Base-by-base conservation (phyloP, 2,888 invertebrate species). In the Galerucella calmariensis region DNA sequence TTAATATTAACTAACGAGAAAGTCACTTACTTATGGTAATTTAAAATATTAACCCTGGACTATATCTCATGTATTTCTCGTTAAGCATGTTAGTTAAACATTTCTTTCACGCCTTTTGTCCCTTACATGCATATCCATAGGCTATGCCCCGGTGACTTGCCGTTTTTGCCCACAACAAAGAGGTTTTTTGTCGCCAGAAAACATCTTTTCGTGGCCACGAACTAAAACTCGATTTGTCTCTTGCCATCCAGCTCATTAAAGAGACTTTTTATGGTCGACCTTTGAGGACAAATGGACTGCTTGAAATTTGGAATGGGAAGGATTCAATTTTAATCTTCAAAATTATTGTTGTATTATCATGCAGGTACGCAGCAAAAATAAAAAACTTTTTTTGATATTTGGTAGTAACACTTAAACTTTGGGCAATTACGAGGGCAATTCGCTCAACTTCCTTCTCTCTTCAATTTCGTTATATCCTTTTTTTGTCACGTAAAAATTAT, bases 51-150 rank as follows among this genome's bases (percentile, higher is more conserved):
- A 27, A 35, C 35, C 58, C 72, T 66, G 66, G 44, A 63, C 72
- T 72, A 72, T 66, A 67, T 41, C 67, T 73, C 24, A 63, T 77
- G 73, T 70, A 70, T 53, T 78, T 71, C 77, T 74, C 67, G 76
- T 79, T 75, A 69, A 75, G 65, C 75, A 76, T 72, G 77, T 77
- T 79, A 74, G 78, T 78, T 73, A 78, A 80, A 79, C 75, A 77
- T 79, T 79, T 79, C 73, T 76, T 77, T 76, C 80, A 73, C 76
- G 79, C 77, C 77, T 75, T 73, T 73, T 77, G 77, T 76, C 76
- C 76, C 62, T 63, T 62, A 53, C 75, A 75, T 73, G 16, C 68
- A 58, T 69, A 69, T 66, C 70, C 66, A 56, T 63, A 48, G 59
- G 44, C 61, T 59, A 74, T 76, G 76, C 75, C 77, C 70, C 66